phyloP scores from a whole-genome alignment of 2,797 vertebrate genomes.

The Taeniopygia guttata region DNA sequence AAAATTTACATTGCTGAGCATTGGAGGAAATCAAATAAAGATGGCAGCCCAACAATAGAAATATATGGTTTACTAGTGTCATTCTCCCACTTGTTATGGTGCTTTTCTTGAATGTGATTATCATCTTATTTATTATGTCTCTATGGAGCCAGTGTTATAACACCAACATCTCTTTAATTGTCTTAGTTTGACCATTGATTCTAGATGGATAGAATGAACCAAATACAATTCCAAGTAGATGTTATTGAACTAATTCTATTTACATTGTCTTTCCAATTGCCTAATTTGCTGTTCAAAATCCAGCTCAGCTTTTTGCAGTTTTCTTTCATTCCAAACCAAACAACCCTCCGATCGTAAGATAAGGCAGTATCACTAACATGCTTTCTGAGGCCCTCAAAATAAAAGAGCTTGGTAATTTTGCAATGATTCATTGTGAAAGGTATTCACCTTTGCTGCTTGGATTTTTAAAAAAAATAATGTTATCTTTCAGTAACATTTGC shows the following conservation, averaged over 20 bases:
- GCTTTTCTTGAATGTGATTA: background rate
- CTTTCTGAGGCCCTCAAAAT: constrained; percentile 32
- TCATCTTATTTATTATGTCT: background rate
- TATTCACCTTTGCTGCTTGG: constrained; percentile 58
- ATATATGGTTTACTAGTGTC: background rate
- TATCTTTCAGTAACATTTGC: constrained; percentile 50
- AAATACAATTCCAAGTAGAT: background rate
- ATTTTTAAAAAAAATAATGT: background rate
- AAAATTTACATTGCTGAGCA: background rate
- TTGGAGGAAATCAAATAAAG: background rate
- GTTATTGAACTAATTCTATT: constrained; percentile 10
- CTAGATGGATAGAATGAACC: background rate
- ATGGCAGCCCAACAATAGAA: background rate
- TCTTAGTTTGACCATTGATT: background rate
- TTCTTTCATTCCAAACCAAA: constrained; percentile 53
- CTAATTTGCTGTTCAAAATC: constrained; percentile 60
- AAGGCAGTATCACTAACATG: constrained; percentile 5
- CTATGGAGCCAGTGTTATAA: background rate
- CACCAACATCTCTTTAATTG: background rate
- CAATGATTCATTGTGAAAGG: constrained; percentile 63
- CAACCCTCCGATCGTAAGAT: constrained; percentile 31
- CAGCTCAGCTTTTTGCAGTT: constrained; percentile 42
- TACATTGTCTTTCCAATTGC: constrained; percentile 35
- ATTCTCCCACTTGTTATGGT: background rate
- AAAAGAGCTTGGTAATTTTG: constrained; percentile 49